Conservation (phyloP, 2,113 vertebrate species). For the Coryphaenoides rupestris region DNA sequence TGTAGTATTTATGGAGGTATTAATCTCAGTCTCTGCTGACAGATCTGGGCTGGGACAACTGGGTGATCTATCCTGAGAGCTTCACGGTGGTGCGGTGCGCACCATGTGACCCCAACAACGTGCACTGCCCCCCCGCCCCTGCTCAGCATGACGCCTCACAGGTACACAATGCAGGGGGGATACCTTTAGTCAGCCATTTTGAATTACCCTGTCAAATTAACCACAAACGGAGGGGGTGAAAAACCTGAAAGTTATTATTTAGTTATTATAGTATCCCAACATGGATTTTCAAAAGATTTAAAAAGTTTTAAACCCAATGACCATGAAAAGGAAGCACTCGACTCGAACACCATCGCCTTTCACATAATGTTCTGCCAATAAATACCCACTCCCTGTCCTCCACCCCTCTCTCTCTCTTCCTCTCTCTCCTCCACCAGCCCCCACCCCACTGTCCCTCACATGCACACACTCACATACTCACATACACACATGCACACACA, state of each 20-base stretch:
- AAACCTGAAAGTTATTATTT: neutral
- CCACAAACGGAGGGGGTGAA: neutral
- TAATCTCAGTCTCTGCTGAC: neutral
- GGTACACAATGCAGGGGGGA: constrained; percentile 31
- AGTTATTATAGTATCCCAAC: too few relatives aligned
- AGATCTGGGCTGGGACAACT: constrained; percentile 75
- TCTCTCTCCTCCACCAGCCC: too few relatives aligned
- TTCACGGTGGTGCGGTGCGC: constrained; percentile 60
- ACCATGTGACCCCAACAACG: constrained; percentile 36
- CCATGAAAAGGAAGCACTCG: too few relatives aligned
- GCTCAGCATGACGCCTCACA: constrained; percentile 27
- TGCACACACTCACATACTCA: too few relatives aligned
- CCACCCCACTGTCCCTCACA: neutral
- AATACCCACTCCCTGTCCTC: neutral
- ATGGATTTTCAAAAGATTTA: too few relatives aligned
- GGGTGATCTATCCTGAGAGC: constrained; percentile 69
- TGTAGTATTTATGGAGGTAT: neutral
- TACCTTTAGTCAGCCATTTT: neutral
- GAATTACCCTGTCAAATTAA: neutral
- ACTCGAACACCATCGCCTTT: too few relatives aligned
- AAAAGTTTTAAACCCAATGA: too few relatives aligned
- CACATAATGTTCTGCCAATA: too few relatives aligned
- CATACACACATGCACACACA: too few relatives aligned
- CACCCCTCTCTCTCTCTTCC: neutral
- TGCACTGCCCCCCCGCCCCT: constrained; percentile 20